A percentile compares a stretch with the other conserved stretches of the same genome.
Evolutionary conservation across 2,113 vertebrate genomes (phyloP).

Genomic region (Mastomys coucha): DNA sequence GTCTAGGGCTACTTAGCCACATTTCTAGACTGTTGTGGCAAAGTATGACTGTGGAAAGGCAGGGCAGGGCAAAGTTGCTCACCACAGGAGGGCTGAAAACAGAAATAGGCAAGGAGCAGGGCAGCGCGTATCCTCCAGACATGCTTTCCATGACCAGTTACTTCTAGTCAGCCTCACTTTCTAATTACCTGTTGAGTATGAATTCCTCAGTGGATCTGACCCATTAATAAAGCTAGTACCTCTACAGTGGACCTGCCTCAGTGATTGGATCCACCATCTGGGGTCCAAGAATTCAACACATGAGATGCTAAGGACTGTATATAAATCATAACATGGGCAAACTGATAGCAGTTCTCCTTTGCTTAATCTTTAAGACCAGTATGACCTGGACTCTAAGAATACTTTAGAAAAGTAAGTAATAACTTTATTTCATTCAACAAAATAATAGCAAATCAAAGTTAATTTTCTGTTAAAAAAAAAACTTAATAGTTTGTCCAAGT

Average conservation of each 20-base stretch:
- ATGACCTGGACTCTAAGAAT: constrained; percentile 3
- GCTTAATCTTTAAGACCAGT: background rate
- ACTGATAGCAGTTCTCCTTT: constrained; percentile 5
- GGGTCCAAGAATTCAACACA: background rate
- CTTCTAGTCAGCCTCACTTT: background rate
- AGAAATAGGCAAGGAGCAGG: background rate
- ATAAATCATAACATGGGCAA: background rate
- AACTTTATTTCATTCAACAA: constrained; percentile 25
- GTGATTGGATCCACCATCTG: background rate
- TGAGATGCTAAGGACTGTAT: background rate
- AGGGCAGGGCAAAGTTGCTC: background rate
- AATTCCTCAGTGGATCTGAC: background rate
- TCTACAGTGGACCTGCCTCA: background rate
- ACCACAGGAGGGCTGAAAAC: background rate
- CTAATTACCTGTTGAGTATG: background rate
- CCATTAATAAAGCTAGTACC: background rate
- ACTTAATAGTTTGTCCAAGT: background rate
- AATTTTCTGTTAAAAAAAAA: background rate
- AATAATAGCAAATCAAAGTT: constrained; percentile 42
- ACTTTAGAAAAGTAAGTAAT: background rate
- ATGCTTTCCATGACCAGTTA: background rate
- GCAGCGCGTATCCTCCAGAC: background rate
- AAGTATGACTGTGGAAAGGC: background rate
- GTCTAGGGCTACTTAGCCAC: background rate
- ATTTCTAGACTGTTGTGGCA: background rate